These are phyloP conservation scores for Achlya flavicornis DNA, from an alignment of 2,888 invertebrate genomes.

Conservation along the genomic window DNA sequence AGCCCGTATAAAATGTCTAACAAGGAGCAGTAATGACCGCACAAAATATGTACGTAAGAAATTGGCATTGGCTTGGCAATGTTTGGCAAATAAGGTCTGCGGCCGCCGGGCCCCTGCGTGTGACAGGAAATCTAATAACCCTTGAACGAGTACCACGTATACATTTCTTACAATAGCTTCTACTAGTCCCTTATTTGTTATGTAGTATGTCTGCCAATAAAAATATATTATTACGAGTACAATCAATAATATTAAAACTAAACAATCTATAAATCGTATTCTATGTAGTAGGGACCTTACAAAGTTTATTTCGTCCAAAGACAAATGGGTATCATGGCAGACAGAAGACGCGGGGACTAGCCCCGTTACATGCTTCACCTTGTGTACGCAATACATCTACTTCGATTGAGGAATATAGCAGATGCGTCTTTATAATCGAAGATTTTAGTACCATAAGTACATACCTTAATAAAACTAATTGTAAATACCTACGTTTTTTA, in stretches of 20 bases:
- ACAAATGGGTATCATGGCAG: constrained; percentile 36
- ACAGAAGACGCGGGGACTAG: background rate
- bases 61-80: constrained; percentile 68
- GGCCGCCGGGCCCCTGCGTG: constrained; percentile 62
- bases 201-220: constrained; percentile 1
- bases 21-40: constrained; percentile 66
- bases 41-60: constrained; percentile 73
- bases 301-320: constrained; percentile 22
- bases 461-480: too few relatives aligned
- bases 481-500: too few relatives aligned
- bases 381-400: too few relatives aligned
- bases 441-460: too few relatives aligned
- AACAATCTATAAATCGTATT: too few relatives aligned
- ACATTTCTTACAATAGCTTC: constrained; percentile 63
- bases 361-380: too few relatives aligned
- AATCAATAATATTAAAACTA: background rate
- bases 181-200: constrained; percentile 52
- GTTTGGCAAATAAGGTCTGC: constrained; percentile 73
- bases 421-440: too few relatives aligned
- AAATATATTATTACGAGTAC: background rate
- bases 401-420: too few relatives aligned
- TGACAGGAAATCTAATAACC: constrained; percentile 80
- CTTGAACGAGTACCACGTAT: constrained; percentile 66
- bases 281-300: background rate
- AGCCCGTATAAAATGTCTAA: constrained; percentile 50